Conservation (phyloP, 2,113 vertebrate species). For the Rhagologus leucostigma region DNA sequence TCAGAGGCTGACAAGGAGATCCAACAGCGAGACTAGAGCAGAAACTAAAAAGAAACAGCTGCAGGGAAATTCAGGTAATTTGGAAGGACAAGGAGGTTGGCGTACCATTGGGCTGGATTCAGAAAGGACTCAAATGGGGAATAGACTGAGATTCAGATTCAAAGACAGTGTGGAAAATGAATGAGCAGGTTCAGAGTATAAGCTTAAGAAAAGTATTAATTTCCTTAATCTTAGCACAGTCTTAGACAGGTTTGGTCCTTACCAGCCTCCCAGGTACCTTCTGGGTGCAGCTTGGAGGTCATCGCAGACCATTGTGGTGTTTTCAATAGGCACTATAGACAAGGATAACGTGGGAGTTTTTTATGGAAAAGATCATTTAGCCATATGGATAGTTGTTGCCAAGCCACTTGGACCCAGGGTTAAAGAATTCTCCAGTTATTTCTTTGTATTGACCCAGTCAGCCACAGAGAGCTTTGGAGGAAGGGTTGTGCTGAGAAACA, state of each 20-base stretch:
- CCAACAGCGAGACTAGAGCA: neutral
- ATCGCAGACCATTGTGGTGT: neutral
- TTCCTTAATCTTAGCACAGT: neutral
- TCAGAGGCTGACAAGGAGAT: neutral
- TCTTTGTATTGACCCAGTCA: neutral
- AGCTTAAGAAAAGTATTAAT: neutral
- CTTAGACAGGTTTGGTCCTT: neutral
- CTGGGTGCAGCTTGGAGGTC: neutral
- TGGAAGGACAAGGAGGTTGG: neutral
- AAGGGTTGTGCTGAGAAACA: neutral
- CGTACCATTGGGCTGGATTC: neutral
- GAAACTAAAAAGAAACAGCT: neutral
- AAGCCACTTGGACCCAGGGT: neutral
- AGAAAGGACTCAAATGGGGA: neutral
- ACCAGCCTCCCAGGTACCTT: neutral
- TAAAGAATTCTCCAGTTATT: neutral
- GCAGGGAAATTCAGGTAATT: neutral
- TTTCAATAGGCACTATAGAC: neutral
- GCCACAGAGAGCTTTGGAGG: neutral
- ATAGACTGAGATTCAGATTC: neutral
- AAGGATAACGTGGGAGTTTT: neutral
- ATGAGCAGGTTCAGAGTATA: rapidly evolving
- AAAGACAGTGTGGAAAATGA: neutral
- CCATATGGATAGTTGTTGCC: neutral
- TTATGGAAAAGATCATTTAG: neutral